Evolutionary conservation across 2,888 invertebrate genomes (phyloP).

Genomic region (Neelides folsomi): DNA sequence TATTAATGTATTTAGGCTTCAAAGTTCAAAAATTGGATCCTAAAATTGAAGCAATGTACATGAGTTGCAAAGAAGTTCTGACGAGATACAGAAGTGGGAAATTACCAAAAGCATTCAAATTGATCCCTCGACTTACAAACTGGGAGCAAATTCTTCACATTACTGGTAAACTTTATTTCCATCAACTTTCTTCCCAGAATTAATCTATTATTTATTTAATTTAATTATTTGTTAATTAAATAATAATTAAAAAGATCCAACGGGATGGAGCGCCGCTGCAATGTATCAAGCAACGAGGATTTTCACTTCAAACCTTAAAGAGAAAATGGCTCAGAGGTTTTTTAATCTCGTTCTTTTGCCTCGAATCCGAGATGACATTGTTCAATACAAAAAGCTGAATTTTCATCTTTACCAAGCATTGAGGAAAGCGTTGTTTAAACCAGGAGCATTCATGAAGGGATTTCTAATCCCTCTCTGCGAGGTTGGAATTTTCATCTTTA

Average conservation of each 20-base stretch:
- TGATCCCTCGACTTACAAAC: conserved; percentile 77
- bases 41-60: conserved; percentile 69
- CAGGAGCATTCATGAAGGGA: conserved; percentile 95
- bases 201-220: not conserved
- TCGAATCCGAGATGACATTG: conserved; percentile 82
- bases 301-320: conserved; percentile 92
- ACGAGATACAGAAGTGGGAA: conserved; percentile 85
- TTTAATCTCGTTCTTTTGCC: conserved; percentile 87
- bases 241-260: conserved; percentile 51
- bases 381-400: conserved; percentile 87
- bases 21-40: conserved; percentile 75
- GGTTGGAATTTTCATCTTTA: conserved; percentile 52
- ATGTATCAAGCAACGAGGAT: conserved; percentile 93
- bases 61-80: conserved; percentile 76
- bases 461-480: conserved; percentile 50
- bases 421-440: conserved; percentile 85
- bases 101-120: conserved; percentile 95
- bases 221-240: conserved; percentile 1
- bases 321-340: conserved; percentile 91
- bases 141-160: conserved; percentile 86
- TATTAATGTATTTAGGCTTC: conserved; percentile 39
- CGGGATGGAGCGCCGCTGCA: conserved; percentile 94
- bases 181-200: not conserved
- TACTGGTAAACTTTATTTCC: conserved; percentile 42
- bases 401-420: conserved; percentile 92